These are phyloP conservation scores for Rhea pennata DNA, from an alignment of 2,113 vertebrate species.

Conservation along the genomic window DNA sequence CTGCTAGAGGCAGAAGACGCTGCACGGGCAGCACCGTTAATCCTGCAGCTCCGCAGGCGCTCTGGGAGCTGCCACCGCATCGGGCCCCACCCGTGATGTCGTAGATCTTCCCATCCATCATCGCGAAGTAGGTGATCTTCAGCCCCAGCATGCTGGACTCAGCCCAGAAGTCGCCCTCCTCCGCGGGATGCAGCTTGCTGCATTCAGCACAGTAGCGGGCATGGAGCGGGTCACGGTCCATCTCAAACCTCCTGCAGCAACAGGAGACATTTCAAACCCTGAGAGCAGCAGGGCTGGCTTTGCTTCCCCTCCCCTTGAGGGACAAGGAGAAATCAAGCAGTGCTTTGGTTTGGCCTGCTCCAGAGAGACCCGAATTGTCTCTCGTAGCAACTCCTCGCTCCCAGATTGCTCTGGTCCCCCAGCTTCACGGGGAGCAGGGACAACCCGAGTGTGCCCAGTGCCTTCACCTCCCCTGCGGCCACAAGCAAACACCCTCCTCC, in stretches of 20 bases:
- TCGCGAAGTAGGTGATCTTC: slow-evolving; percentile 93
- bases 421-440: too few species aligned
- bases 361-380: neutral
- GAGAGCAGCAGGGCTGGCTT: neutral
- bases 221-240: slow-evolving; percentile 86
- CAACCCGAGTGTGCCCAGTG: too few species aligned
- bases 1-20: too few species aligned
- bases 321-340: too few species aligned
- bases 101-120: slow-evolving; percentile 93
- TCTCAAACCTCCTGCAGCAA: slow-evolving; percentile 88
- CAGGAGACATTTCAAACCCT: neutral
- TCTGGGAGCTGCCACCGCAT: too few species aligned
- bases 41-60: too few species aligned
- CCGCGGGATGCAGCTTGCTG: slow-evolving; percentile 85
- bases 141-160: slow-evolving; percentile 95
- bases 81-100: slow-evolving; percentile 94
- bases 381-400: neutral
- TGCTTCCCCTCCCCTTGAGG: too few species aligned
- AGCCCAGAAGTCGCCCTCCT: slow-evolving; percentile 95
- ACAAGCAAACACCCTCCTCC: too few species aligned
- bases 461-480: too few species aligned
- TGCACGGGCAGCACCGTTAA: too few species aligned
- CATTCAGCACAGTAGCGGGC: slow-evolving; percentile 92
- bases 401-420: neutral
- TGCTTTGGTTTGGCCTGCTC: too few species aligned